A percentile compares a stretch with the other conserved stretches of the same genome.
phyloP scores from a whole-genome alignment of 2,888 invertebrate genomes.

The Gortyna flavago region DNA sequence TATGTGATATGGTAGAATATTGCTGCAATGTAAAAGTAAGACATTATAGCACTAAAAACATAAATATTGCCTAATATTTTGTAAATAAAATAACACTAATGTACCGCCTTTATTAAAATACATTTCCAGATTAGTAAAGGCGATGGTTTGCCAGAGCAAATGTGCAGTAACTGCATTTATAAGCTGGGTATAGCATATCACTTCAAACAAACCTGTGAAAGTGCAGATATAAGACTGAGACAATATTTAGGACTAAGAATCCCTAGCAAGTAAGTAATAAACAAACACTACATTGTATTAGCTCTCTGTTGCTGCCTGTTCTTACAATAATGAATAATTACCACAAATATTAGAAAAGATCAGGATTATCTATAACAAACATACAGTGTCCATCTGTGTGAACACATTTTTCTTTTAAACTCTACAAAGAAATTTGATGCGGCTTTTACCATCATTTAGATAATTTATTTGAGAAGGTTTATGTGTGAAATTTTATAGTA shows the following conservation, averaged over 20 bases:
- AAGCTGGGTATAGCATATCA: constrained; percentile 91
- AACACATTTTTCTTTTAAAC: neutral
- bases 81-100: neutral
- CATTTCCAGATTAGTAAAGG: constrained; percentile 86
- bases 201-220: constrained; percentile 91
- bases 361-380: neutral
- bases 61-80: neutral
- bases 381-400: neutral
- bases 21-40: constrained; percentile 90
- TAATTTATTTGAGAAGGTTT: neutral
- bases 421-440: neutral
- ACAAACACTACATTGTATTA: no score
- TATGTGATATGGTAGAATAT: constrained; percentile 91
- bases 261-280: constrained; percentile 76
- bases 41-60: neutral
- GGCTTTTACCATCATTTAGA: neutral
- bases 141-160: constrained; percentile 91
- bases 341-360: neutral
- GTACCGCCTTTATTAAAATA: neutral
- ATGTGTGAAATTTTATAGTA: neutral
- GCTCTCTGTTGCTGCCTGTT: neutral
- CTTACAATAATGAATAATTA: neutral
- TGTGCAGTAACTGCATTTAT: constrained; percentile 91
- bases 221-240: constrained; percentile 89
- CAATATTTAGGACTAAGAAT: constrained; percentile 89